phyloP scores from a whole-genome alignment of 2,113 vertebrate genomes.

The Indicator indicator region DNA sequence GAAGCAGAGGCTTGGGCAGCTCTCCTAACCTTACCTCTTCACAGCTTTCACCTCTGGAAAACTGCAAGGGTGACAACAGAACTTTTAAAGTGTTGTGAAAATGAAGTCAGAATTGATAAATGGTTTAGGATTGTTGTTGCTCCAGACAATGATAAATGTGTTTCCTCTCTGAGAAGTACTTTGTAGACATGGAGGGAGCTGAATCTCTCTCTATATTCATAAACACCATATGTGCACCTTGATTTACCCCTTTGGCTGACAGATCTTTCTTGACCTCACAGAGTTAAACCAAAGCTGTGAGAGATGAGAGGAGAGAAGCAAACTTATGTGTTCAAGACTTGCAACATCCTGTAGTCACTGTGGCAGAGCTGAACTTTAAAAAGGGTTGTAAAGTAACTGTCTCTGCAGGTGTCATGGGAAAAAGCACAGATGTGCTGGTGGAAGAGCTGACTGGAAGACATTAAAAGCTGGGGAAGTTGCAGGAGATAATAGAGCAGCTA shows the following conservation, averaged over 20 bases:
- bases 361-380: neutral
- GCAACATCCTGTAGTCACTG: neutral
- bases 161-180: neutral
- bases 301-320: neutral
- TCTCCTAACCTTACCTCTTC: neutral
- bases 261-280: neutral
- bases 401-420: neutral
- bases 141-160: neutral
- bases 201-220: neutral
- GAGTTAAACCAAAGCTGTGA: neutral
- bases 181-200: neutral
- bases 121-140: neutral
- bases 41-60: neutral
- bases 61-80: neutral
- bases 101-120: neutral
- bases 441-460: neutral
- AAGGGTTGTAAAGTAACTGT: neutral
- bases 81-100: neutral
- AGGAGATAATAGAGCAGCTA: neutral
- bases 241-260: neutral
- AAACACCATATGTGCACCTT: neutral
- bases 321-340: accelerated
- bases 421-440: neutral
- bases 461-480: neutral
- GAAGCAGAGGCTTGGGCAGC: neutral